Percentiles rank a stretch among this genome's conserved stretches.
phyloP scores from a whole-genome alignment of 2,113 vertebrate species.

The Sinocyclocheilus anophthalmus region DNA sequence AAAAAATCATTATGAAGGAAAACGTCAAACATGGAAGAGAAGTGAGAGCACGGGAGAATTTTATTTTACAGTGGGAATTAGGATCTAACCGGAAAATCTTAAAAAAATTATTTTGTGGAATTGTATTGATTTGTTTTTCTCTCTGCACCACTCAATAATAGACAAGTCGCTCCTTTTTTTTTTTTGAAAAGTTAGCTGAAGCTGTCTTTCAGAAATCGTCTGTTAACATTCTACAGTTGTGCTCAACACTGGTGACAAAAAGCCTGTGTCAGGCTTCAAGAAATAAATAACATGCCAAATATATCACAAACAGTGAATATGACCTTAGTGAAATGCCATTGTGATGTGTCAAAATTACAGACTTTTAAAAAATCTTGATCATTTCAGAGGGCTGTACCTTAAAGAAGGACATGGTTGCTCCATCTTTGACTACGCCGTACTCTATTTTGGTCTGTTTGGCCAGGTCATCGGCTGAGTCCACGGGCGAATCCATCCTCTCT shows the following conservation, averaged over 20 bases:
- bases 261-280: neutral
- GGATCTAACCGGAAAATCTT: constrained; percentile 59
- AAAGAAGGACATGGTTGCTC: constrained; percentile 98
- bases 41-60: constrained; percentile 60
- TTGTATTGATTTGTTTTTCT: constrained; percentile 46
- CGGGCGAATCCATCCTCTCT: constrained; percentile 95
- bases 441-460: constrained; percentile 99
- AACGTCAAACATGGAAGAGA: constrained; percentile 66
- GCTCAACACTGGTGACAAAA: neutral
- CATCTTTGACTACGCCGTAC: constrained; percentile 94
- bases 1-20: constrained; percentile 69
- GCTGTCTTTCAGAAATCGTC: constrained; percentile 42
- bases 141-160: constrained; percentile 9
- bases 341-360: neutral
- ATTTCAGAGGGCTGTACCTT: constrained; percentile 78
- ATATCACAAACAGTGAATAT: neutral
- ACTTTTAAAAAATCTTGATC: neutral
- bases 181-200: constrained; percentile 50
- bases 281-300: constrained; percentile 3
- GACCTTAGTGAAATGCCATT: neutral
- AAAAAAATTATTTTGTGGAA: constrained; percentile 42
- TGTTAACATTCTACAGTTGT: constrained; percentile 9
- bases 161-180: constrained; percentile 34
- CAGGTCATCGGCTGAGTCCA: constrained; percentile 95
- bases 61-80: constrained; percentile 67